phyloP scores from a whole-genome alignment of 2,888 invertebrate genomes.

The Neoaliturus tenellus region DNA sequence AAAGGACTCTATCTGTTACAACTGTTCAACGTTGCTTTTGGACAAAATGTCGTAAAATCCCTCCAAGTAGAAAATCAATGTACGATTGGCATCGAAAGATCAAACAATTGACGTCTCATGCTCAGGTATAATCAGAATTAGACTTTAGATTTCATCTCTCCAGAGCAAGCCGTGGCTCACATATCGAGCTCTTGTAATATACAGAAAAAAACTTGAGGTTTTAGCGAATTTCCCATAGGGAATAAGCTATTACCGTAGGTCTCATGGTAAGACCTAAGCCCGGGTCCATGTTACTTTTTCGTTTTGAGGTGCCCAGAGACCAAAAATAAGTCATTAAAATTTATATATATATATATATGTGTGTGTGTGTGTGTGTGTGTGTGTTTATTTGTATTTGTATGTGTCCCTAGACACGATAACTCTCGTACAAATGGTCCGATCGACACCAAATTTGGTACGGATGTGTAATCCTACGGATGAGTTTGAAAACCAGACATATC shows the following conservation, averaged over 20 bases:
- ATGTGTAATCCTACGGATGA: neutral
- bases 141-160: too few species aligned
- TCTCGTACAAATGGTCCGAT: neutral
- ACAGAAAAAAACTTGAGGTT: too few species aligned
- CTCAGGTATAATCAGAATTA: too few species aligned
- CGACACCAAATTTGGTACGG: neutral
- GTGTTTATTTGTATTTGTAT: neutral
- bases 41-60: too few species aligned
- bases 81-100: too few species aligned
- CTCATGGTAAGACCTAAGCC: neutral
- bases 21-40: too few species aligned
- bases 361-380: neutral
- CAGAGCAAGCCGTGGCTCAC: too few species aligned
- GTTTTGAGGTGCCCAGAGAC: neutral
- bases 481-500: neutral
- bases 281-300: neutral
- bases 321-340: neutral
- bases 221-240: neutral
- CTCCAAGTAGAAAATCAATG: too few species aligned
- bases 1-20: too few species aligned
- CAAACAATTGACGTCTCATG: too few species aligned
- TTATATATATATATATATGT: neutral
- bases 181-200: too few species aligned
- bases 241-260: neutral
- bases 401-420: neutral